These are phyloP conservation scores for Ptiloglossa arizonensis DNA, from an alignment of 1,140 invertebrate species.

Conservation along the genomic window DNA sequence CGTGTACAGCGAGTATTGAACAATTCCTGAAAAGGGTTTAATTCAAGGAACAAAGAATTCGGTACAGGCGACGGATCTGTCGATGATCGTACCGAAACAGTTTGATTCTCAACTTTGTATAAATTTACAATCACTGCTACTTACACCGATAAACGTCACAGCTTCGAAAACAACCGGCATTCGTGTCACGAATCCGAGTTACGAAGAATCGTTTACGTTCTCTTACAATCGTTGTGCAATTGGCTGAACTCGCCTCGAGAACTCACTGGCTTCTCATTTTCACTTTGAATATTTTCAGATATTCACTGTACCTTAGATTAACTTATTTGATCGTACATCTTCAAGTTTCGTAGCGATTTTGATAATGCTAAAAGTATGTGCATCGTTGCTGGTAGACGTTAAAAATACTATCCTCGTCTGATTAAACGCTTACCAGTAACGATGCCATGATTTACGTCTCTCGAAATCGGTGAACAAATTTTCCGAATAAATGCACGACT, in stretches of 20 bases:
- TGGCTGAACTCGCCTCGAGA: too few relatives aligned
- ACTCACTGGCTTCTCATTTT: not conserved
- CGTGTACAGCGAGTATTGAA: not conserved
- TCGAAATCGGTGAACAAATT: too few relatives aligned
- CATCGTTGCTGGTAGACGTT: not conserved
- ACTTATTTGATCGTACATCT: not conserved
- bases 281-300: not conserved
- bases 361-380: not conserved
- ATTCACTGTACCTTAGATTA: not conserved
- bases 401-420: too few relatives aligned
- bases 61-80: not conserved
- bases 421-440: too few relatives aligned
- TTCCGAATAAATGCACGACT: too few relatives aligned
- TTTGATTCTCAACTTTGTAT: not conserved
- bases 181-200: too few relatives aligned
- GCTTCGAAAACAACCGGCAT: too few relatives aligned
- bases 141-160: not conserved
- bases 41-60: not conserved
- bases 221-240: not conserved
- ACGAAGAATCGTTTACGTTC: not conserved
- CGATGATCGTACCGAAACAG: not conserved
- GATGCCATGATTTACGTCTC: too few relatives aligned
- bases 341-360: not conserved
- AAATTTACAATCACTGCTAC: not conserved
- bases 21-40: slow-evolving; percentile 3